phyloP scores from a whole-genome alignment of 2,113 vertebrate genomes.

The Sceloporus undulatus region DNA sequence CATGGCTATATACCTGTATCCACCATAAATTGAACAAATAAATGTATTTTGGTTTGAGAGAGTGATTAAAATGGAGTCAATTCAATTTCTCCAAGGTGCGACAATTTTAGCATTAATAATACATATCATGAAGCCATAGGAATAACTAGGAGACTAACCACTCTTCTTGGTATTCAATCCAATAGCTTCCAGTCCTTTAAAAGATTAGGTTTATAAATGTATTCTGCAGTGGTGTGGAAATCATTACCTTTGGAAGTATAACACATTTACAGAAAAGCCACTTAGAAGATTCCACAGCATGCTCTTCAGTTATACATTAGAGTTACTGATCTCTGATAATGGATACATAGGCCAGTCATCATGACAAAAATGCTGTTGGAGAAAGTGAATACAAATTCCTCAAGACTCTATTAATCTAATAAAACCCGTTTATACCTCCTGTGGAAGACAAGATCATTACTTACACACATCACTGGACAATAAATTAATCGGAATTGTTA shows the following conservation, averaged over 20 bases:
- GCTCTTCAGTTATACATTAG: constrained; percentile 3
- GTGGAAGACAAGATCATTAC: neutral
- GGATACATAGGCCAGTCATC: neutral
- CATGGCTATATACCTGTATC: constrained; percentile 25
- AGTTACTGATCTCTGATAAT: constrained; percentile 47
- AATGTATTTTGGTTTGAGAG: constrained; percentile 40
- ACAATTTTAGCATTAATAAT: constrained; percentile 32
- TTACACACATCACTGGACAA: constrained; percentile 33
- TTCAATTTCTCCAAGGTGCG: constrained; percentile 33
- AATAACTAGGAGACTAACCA: constrained; percentile 39
- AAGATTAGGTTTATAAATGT: constrained; percentile 46
- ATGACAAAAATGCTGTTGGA: neutral
- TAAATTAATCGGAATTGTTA: neutral
- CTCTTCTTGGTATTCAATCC: constrained; percentile 38
- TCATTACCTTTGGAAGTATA: constrained; percentile 32
- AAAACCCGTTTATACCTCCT: neutral
- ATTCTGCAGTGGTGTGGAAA: constrained; percentile 51
- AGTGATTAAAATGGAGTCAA: neutral
- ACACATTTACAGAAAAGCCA: constrained; percentile 21
- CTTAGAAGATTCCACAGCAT: constrained; percentile 23
- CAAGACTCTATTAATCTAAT: constrained; percentile 27
- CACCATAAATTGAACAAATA: constrained; percentile 41
- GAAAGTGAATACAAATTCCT: constrained; percentile 9
- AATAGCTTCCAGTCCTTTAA: constrained; percentile 36
- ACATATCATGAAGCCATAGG: neutral